Conservation (phyloP, 2,113 vertebrate species). For the Phocoena sinus region DNA sequence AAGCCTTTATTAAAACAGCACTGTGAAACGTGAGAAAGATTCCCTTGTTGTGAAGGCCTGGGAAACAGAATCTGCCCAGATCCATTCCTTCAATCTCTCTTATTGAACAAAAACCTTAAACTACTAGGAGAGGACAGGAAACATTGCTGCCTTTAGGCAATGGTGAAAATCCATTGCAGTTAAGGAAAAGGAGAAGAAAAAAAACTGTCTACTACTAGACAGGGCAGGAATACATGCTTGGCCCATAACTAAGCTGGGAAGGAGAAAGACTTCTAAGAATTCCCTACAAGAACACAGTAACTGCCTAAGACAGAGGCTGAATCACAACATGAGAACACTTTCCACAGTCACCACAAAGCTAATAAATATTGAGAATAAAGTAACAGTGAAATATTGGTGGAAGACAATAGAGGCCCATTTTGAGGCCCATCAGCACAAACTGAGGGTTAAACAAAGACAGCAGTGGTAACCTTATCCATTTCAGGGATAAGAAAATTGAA, state of each 20-base stretch:
- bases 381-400: neutral
- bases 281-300: neutral
- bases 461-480: neutral
- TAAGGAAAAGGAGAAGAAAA: neutral
- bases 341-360: neutral
- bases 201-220: neutral
- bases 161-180: neutral
- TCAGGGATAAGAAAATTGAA: neutral
- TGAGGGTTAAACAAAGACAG: neutral
- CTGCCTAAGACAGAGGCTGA: neutral
- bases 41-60: neutral
- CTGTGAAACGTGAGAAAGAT: neutral
- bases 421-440: neutral
- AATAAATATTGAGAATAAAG: neutral
- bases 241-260: neutral
- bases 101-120: neutral
- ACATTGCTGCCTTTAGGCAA: too few relatives aligned
- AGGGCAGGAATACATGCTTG: neutral
- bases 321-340: neutral
- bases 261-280: neutral
- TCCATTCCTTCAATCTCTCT: neutral
- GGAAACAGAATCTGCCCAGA: neutral
- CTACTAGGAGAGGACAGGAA: neutral
- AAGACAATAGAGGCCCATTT: neutral
- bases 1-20: neutral